phyloP scores from a whole-genome alignment of 2,888 invertebrate genomes.

The Tetropium fuscum region DNA sequence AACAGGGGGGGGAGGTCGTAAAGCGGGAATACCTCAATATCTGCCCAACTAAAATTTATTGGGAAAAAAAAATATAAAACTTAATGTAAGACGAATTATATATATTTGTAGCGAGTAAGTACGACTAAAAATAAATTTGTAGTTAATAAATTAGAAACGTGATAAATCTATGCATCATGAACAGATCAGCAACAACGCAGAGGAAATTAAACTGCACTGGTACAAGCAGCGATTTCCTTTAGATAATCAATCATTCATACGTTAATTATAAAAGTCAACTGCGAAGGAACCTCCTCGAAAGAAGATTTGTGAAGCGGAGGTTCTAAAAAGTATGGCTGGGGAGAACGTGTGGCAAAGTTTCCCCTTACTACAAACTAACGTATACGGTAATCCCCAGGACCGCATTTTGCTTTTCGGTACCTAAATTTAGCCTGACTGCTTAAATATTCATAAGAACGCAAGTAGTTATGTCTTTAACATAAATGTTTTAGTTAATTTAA shows the following conservation, averaged over 20 bases:
- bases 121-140: constrained; percentile 20
- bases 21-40: neutral
- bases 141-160: constrained; percentile 28
- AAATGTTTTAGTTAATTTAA: too few species aligned
- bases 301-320: constrained; percentile 28
- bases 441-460: too few species aligned
- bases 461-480: too few species aligned
- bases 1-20: neutral
- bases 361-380: constrained; percentile 12
- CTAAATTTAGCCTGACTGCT: too few species aligned
- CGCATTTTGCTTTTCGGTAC: neutral
- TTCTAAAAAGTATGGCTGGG: constrained; percentile 23
- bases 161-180: constrained; percentile 29
- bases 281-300: constrained; percentile 23
- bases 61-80: neutral
- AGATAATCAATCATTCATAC: constrained; percentile 41
- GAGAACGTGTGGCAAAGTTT: constrained; percentile 1
- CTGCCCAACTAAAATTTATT: neutral
- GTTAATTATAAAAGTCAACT: constrained; percentile 42
- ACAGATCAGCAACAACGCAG: constrained; percentile 16
- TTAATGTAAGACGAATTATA: constrained; percentile 5
- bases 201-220: constrained; percentile 34
- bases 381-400: constrained; percentile 10
- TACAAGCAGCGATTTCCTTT: constrained; percentile 34
- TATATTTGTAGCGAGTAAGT: neutral